Percentiles rank a stretch among this genome's conserved stretches.
phyloP scores from a whole-genome alignment of 2,888 invertebrate genomes.

The Scrobipalpa costella region DNA sequence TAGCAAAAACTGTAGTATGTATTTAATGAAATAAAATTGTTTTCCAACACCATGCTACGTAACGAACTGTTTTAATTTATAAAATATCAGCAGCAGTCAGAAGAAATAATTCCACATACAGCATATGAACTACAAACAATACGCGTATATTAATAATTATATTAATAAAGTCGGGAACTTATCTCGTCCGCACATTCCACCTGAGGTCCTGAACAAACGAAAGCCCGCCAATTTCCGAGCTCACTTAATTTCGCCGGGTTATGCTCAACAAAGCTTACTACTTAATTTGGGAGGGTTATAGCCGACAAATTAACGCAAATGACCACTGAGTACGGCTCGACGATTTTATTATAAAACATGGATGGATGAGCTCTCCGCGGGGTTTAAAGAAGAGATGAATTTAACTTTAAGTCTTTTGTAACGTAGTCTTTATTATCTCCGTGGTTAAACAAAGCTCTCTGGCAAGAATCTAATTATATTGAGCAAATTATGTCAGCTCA shows the following conservation, averaged over 20 bases:
- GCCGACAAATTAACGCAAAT: slow-evolving; percentile 15
- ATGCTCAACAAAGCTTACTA: background rate
- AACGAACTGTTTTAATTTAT: too few species aligned
- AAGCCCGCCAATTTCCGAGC: slow-evolving; percentile 1
- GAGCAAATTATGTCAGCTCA: background rate
- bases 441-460: background rate
- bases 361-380: slow-evolving; percentile 1
- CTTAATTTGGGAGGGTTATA: background rate
- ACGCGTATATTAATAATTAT: background rate
- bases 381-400: background rate
- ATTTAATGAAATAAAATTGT: too few species aligned
- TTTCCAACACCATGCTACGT: too few species aligned
- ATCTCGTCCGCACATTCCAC: slow-evolving; percentile 4
- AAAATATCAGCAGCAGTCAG: background rate
- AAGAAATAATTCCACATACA: background rate
- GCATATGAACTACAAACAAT: background rate
- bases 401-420: slow-evolving; percentile 1
- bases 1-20: too few species aligned
- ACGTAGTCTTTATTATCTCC: slow-evolving; percentile 3
- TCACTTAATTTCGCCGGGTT: slow-evolving; percentile 3
- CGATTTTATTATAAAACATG: slow-evolving; percentile 3
- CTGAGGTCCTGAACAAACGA: slow-evolving; percentile 11
- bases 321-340: background rate
- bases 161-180: background rate
- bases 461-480: too few species aligned